phyloP scores from a whole-genome alignment of 1,140 invertebrate species.

The Macrocentrus cingulum region DNA sequence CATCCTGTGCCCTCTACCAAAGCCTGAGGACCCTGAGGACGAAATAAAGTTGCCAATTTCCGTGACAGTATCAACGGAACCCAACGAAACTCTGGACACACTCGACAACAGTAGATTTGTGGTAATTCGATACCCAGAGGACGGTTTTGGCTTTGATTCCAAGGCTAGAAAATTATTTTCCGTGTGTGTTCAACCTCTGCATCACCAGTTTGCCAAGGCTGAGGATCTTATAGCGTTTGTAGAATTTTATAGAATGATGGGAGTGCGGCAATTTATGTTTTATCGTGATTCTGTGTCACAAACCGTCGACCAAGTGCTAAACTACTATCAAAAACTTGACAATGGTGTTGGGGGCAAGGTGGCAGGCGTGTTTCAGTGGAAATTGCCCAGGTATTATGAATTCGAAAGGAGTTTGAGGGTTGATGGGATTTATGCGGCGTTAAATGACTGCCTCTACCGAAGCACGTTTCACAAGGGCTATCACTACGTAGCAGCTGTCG shows the following conservation, averaged over 20 bases:
- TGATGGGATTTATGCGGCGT: slow-evolving; percentile 64
- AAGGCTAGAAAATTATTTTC: slow-evolving; percentile 50
- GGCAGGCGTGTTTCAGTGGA: slow-evolving; percentile 63
- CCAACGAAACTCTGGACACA: neutral
- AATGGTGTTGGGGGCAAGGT: slow-evolving; percentile 53
- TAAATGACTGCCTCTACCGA: slow-evolving; percentile 68
- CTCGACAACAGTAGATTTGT: slow-evolving; percentile 19
- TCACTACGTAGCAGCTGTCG: slow-evolving; percentile 62
- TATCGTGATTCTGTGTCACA: slow-evolving; percentile 64
- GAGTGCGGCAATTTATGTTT: slow-evolving; percentile 67
- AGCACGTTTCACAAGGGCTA: slow-evolving; percentile 47
- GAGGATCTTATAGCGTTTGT: slow-evolving; percentile 67
- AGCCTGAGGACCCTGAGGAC: neutral
- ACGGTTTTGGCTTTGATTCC: slow-evolving; percentile 18
- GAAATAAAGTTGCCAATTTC: slow-evolving; percentile 15
- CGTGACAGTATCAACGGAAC: slow-evolving; percentile 22
- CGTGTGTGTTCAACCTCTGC: slow-evolving; percentile 69
- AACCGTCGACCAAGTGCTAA: slow-evolving; percentile 58
- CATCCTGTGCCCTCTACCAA: slow-evolving; percentile 31
- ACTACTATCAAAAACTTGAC: slow-evolving; percentile 59
- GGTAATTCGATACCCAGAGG: slow-evolving; percentile 22
- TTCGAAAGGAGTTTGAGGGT: slow-evolving; percentile 59
- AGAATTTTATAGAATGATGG: slow-evolving; percentile 68
- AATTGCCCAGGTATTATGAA: slow-evolving; percentile 53
- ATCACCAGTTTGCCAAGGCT: slow-evolving; percentile 63